These are phyloP conservation scores for Cotesia vestalis DNA, from an alignment of 1,140 invertebrate genomes.

Conservation along the genomic window DNA sequence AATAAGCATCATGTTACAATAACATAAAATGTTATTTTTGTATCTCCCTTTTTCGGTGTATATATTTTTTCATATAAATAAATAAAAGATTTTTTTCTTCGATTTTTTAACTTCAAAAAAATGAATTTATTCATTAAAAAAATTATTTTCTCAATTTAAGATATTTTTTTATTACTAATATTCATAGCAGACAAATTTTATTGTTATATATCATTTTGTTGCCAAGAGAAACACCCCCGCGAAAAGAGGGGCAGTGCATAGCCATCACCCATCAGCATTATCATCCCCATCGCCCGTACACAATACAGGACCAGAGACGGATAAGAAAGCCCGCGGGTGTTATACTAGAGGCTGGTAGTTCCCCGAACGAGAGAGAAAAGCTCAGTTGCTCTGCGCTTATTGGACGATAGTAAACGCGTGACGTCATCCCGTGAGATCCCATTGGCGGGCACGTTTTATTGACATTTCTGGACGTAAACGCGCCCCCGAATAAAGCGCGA, in stretches of 20 bases:
- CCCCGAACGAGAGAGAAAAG: conserved; percentile 48
- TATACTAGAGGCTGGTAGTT: conserved; percentile 38
- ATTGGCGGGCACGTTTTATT: conserved; percentile 65
- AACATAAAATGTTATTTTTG: too few relatives aligned
- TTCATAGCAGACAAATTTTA: too few relatives aligned
- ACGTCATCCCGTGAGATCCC: conserved; percentile 59
- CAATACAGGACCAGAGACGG: conserved; percentile 44
- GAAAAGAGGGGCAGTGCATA: conserved; percentile 44
- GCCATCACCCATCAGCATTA: conserved; percentile 25
- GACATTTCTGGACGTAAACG: conserved; percentile 58
- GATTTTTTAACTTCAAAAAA: too few relatives aligned
- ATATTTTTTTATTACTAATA: too few relatives aligned
- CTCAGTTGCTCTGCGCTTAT: conserved; percentile 57
- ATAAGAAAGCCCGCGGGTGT: conserved; percentile 57
- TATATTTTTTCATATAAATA: too few relatives aligned
- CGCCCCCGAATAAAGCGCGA: conserved; percentile 25
- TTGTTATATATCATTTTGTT: conserved; percentile 23
- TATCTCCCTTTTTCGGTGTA: too few relatives aligned
- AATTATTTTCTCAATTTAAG: too few relatives aligned
- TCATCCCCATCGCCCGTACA: conserved; percentile 31
- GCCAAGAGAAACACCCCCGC: conserved; percentile 45
- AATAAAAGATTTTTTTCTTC: too few relatives aligned
- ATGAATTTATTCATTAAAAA: too few relatives aligned
- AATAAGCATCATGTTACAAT: too few relatives aligned
- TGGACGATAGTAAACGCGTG: conserved; percentile 57